phyloP scores from a whole-genome alignment of 1,140 invertebrate species.

The Calephelis virginiensis region DNA sequence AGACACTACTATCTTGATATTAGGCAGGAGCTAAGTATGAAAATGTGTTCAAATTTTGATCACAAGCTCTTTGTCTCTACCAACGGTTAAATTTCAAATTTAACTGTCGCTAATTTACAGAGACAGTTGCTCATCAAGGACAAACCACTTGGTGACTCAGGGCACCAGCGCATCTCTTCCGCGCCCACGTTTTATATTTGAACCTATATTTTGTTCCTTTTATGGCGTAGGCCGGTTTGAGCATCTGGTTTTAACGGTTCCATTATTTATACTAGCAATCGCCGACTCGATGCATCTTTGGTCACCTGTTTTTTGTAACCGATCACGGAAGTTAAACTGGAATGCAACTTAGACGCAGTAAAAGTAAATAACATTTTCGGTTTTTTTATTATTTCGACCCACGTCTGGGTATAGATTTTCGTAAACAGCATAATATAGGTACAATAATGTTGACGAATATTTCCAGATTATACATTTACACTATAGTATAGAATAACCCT shows the following conservation, averaged over 20 bases:
- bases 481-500: too few species aligned
- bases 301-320: constrained; percentile 8
- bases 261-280: neutral
- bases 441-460: too few species aligned
- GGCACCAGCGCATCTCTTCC: constrained; percentile 31
- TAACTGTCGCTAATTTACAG: constrained; percentile 6
- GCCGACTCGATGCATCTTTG: neutral
- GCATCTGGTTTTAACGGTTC: constrained; percentile 14
- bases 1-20: too few species aligned
- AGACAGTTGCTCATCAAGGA: constrained; percentile 20
- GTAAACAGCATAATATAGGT: too few species aligned
- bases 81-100: constrained; percentile 1
- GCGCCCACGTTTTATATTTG: constrained; percentile 39
- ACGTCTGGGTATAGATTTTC: too few species aligned
- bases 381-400: too few species aligned
- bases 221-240: constrained; percentile 25
- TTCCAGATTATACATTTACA: too few species aligned
- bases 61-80: constrained; percentile 24
- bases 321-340: neutral
- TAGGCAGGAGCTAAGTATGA: too few species aligned
- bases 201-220: constrained; percentile 32
- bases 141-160: constrained; percentile 31
- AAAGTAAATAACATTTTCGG: too few species aligned
- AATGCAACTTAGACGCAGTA: neutral
- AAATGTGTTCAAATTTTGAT: too few species aligned